Conservation (phyloP, 2,113 vertebrate species). For the Parus major region DNA sequence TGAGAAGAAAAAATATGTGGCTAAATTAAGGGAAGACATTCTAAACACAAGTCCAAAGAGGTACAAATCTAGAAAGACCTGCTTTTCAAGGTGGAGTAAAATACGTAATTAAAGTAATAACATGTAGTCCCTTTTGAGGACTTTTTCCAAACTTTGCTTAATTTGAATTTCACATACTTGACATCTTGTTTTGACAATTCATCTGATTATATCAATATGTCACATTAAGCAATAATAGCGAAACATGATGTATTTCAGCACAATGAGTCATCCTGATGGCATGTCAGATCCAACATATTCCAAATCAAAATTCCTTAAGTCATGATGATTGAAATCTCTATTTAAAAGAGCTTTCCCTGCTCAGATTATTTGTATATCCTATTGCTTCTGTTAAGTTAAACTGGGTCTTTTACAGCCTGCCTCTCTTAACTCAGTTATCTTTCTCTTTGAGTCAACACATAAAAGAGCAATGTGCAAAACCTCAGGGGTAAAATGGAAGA, state of each 20-base stretch:
- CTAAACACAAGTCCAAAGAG: not conserved
- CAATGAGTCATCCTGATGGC: slow-evolving; percentile 37
- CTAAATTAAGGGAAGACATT: not conserved
- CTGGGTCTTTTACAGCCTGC: not conserved
- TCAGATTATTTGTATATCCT: not conserved
- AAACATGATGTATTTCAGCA: slow-evolving; percentile 46
- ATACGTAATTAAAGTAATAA: slow-evolving; percentile 32
- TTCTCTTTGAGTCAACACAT: not conserved
- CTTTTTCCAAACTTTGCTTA: slow-evolving; percentile 49
- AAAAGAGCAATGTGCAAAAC: not conserved
- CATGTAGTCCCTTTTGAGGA: slow-evolving; percentile 16
- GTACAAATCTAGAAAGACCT: not conserved
- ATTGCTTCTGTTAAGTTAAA: not conserved
- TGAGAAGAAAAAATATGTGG: not conserved
- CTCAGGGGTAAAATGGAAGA: not conserved
- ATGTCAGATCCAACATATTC: slow-evolving; percentile 47
- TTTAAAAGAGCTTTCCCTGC: not conserved
- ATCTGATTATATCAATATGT: slow-evolving; percentile 56
- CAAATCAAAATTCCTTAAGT: slow-evolving; percentile 38
- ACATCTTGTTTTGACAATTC: slow-evolving; percentile 64
- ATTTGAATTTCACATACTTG: slow-evolving; percentile 51
- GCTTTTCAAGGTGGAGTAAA: not conserved
- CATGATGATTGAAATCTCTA: not conserved
- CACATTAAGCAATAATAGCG: slow-evolving; percentile 60
- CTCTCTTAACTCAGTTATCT: not conserved